Base-by-base conservation (phyloP, 2,113 vertebrate species). In the Pimephales promelas region DNA sequence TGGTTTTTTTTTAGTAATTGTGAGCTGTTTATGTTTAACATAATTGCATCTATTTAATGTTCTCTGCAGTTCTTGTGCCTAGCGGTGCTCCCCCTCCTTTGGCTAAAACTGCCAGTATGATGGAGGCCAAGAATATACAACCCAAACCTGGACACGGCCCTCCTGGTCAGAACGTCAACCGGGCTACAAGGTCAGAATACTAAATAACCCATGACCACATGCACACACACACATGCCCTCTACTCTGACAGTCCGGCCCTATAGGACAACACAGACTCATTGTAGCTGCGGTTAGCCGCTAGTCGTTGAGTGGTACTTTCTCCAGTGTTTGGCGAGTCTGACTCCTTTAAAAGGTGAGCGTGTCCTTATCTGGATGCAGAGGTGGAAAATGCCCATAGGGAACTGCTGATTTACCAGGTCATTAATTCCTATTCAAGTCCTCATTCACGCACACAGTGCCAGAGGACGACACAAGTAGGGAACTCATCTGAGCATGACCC, bases 81-180 rank as follows among this genome's bases (percentile, higher is more conserved):
- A 54, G 75, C 3, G 91, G 91, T 2, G 92, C 94, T 26, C 92
- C 94, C 0, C 91, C 94, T 90, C 92, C 96, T 0, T 92, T 94
- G 64, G 92, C 94, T 11, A 99, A 97, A 92, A 92, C 93, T 6
- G 90, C 93, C 81, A 92, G 94, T 36, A 89, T 95, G 79, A 94
- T 98, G 57, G 98, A 99, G 85, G 91, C 94, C 54, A 87, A 97
- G 92, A 96, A 70, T 91, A 91, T 96, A 82, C 96, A 97, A 74
- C 89, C 94, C 2, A 99, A 97, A 92, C 90, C 93, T 0, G 86
- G 89, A 22, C 91, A 91, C 13, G 94, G 90, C 14, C 86, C 93
- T 0, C 81, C 93, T 0, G 96, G 94, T 9, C 96, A 96, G 71
- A 93, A 93, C 1, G 93, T 94, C 22, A 95, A 90, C 84, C 93